Base-by-base conservation (phyloP, 2,113 vertebrate genomes). In the Mesoclemmys tuberculata region DNA sequence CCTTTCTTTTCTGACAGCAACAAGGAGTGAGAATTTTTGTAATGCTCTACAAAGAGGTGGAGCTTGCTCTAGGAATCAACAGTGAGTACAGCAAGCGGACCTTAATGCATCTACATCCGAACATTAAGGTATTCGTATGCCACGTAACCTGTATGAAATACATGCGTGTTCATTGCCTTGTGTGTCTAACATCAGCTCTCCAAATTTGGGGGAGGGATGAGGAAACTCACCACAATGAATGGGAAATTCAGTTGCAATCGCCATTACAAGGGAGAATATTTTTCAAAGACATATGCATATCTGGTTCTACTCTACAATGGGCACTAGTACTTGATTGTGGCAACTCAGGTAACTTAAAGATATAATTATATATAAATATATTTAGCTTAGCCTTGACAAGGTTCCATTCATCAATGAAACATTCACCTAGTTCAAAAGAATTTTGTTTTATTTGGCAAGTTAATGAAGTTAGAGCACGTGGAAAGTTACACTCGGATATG, bases 11-110 rank as follows among this genome's bases (percentile, higher is more conserved):
- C 84, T 96, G 54, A 92, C 97, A 99, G 99, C 99, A 99, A 99
- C 99, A 99, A 97, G 99, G 99, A 3, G 99, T 99, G 92, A 98
- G 97, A 55, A 98, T 99, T 90, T 99, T 99, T 89, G 98, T 99
- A 80, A 99, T 99, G 98, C 98, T 99, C 46, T 99, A 99, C 96
- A 99, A 99, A 93, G 99, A 99, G 92, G 99, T 99, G 94, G 99
- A 99, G 96, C 97, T 99, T 13, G 99, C 99, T 27, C 98, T 99
- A 9, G 99, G 99, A 12, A 99, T 99, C 98, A 99, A 99, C 96
- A 99, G 99, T 2, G 99, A 98, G 49, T 99, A 99, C 90, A 99
- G 99, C 98, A 99, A 99, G 97, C 95, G 98, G 86, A 99, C 99
- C 0, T 97, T 99, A 54, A 95, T 98, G 95, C 98, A 64, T 35